Base-by-base conservation (phyloP, 2,888 invertebrate species). In the Tridacna crocea region DNA sequence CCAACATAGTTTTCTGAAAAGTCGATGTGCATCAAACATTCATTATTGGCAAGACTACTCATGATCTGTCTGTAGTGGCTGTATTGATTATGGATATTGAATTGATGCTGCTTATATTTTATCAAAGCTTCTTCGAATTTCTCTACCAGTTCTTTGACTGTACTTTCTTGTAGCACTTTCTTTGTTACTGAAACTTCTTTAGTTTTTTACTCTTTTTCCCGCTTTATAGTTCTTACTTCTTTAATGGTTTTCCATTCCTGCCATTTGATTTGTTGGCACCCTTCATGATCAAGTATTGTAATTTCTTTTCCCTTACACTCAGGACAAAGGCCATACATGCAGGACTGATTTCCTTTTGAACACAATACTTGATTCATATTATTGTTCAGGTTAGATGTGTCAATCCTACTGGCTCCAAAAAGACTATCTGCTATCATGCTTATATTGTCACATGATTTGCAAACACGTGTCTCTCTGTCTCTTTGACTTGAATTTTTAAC, bases 401-500 rank as follows among this genome's bases (percentile, higher is more conserved):
- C 51, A n/a, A 85, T 61, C 15, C 72, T 75, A n/a, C 55, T 70
- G 17, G 68, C 70, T 55, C 51, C 65, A 10, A 65, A 47, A 24
- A 85, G 63, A 24, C 51, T 63, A 46, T 79, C 72, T n/a, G 78
- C 79, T 72, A 80, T 78, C 61, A 78, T 77, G 55, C 79, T 55
- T 3, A 70, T 26, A 48, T 85, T 87, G 51, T 83, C 82, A 68
- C 82, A 82, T 26, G 76, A 77, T 75, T 83, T 87, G 58, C 84
- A 87, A 12, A 83, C 73, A 55, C 87, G 83, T 27, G 84, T 87
- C 17, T 87, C 58, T 27, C 78, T 72, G 27, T 87, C 84, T 15
- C 58, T 70, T 15, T 77, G 73, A 63, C 75, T 74, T 15, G 81
- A 74, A 61, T 12, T 58, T 65, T 26, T 51, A 3, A 82, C 79